These are phyloP conservation scores for Epinotia demarniana DNA, from an alignment of 2,888 invertebrate species.

Conservation along the genomic window DNA sequence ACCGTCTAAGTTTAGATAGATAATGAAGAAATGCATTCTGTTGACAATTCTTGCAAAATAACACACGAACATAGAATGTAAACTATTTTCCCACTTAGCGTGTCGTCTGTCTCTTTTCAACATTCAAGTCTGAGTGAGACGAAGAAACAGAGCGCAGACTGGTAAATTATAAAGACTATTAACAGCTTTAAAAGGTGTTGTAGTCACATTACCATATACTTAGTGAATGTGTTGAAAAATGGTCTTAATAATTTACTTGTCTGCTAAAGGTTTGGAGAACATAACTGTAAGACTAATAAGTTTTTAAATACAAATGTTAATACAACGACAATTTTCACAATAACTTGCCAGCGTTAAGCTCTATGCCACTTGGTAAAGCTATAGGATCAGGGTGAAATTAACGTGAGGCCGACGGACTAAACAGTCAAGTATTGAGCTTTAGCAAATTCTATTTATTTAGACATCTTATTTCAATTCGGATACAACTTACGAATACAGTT, in stretches of 20 bases:
- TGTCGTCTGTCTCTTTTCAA: not conserved
- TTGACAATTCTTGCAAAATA: constrained; percentile 27
- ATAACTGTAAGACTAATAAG: constrained; percentile 31
- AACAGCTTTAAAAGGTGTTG: not conserved
- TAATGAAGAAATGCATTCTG: constrained; percentile 28
- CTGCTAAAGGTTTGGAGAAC: not conserved
- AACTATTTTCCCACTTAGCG: constrained; percentile 16
- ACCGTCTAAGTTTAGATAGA: not conserved
- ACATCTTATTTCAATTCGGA: constrained; percentile 11
- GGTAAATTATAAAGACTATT: not conserved
- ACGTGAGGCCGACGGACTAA: constrained; percentile 9
- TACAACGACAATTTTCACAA: constrained; percentile 44
- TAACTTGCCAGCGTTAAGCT: constrained; percentile 32
- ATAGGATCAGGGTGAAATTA: constrained; percentile 16
- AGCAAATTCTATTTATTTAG: not conserved
- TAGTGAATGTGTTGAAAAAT: too few relatives aligned
- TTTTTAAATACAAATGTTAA: constrained; percentile 40
- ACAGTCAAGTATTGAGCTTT: constrained; percentile 14
- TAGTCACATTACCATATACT: too few relatives aligned
- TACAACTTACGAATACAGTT: constrained; percentile 14
- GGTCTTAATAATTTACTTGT: not conserved
- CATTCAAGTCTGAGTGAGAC: not conserved
- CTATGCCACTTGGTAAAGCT: constrained; percentile 40
- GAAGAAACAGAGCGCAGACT: not conserved
- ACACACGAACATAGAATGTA: constrained; percentile 24